A percentile compares a stretch with the other conserved stretches of the same genome.
Evolutionary conservation across 2,797 vertebrate species (phyloP).

Genomic region (Tenualosa ilisha): DNA sequence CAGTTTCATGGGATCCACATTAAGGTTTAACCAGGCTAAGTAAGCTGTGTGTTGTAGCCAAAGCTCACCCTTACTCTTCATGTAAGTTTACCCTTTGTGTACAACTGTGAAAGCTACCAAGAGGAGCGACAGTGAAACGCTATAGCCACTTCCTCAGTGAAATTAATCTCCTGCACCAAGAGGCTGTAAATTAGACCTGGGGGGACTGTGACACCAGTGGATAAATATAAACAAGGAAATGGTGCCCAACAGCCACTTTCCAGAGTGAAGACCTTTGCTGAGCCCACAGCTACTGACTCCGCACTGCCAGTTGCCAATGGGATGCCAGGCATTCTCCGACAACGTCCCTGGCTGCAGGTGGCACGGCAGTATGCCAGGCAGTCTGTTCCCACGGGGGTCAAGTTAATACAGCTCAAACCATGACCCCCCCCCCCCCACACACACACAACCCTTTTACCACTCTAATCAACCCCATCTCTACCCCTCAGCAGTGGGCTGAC

Average conservation of each 20-base stretch:
- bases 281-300: slow-evolving; percentile 26
- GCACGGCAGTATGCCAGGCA: slow-evolving; percentile 37
- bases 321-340: slow-evolving; percentile 43
- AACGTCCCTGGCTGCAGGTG: slow-evolving; percentile 38
- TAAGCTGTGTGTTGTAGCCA: background rate
- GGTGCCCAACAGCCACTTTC: slow-evolving; percentile 18
- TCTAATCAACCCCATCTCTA: background rate
- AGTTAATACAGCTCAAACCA: slow-evolving; percentile 38
- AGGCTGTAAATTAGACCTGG: slow-evolving; percentile 37
- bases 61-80: background rate
- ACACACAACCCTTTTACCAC: background rate
- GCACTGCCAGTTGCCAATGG: slow-evolving; percentile 28
- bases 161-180: slow-evolving; percentile 21
- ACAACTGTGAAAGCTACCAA: background rate
- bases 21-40: background rate
- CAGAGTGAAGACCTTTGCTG: slow-evolving; percentile 24
- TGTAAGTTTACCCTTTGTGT: slow-evolving; percentile 17
- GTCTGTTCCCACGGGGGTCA: slow-evolving; percentile 53
- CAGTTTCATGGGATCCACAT: background rate
- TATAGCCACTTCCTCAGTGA: slow-evolving; percentile 18
- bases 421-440: background rate
- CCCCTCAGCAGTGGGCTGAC: slow-evolving; percentile 19
- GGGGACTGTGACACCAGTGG: background rate
- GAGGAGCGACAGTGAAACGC: background rate
- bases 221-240: slow-evolving; percentile 30